Evolutionary conservation across 2,797 vertebrate genomes (phyloP).

Genomic region (Lithobates pipiens): DNA sequence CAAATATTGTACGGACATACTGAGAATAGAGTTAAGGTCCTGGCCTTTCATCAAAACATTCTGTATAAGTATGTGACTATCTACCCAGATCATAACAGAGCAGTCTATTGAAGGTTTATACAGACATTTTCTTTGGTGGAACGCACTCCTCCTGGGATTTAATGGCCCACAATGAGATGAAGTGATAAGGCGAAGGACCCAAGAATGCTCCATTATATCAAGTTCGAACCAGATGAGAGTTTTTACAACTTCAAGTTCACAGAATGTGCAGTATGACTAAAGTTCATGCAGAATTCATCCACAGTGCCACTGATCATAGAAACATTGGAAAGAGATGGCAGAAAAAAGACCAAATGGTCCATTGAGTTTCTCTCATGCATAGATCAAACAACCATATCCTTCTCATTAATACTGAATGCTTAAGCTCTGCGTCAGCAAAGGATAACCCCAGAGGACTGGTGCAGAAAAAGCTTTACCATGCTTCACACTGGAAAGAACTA

Average conservation of each 20-base stretch:
- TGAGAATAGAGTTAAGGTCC: neutral
- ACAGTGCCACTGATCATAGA: neutral
- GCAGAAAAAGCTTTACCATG: too few relatives aligned
- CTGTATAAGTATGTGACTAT: neutral
- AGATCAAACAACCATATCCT: too few relatives aligned
- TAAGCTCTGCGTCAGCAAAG: too few relatives aligned
- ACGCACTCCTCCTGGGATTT: conserved; percentile 4
- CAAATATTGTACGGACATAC: neutral
- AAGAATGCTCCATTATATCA: neutral
- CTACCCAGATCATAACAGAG: neutral
- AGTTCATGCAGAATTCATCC: neutral
- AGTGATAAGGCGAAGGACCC: conserved; percentile 31
- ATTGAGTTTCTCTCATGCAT: too few relatives aligned
- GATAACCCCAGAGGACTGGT: too few relatives aligned
- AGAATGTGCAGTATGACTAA: conserved; percentile 14
- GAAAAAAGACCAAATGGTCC: too few relatives aligned
- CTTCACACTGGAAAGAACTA: too few relatives aligned
- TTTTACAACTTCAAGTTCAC: neutral
- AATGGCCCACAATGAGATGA: conserved; percentile 11
- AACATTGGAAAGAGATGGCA: too few relatives aligned
- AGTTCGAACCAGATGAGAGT: conserved; percentile 19
- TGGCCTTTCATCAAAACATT: neutral
- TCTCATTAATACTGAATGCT: too few relatives aligned
- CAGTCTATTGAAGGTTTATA: neutral
- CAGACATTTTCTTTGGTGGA: neutral